phyloP scores from a whole-genome alignment of 1,140 invertebrate species.

The Thalassaphorura encarpata region DNA sequence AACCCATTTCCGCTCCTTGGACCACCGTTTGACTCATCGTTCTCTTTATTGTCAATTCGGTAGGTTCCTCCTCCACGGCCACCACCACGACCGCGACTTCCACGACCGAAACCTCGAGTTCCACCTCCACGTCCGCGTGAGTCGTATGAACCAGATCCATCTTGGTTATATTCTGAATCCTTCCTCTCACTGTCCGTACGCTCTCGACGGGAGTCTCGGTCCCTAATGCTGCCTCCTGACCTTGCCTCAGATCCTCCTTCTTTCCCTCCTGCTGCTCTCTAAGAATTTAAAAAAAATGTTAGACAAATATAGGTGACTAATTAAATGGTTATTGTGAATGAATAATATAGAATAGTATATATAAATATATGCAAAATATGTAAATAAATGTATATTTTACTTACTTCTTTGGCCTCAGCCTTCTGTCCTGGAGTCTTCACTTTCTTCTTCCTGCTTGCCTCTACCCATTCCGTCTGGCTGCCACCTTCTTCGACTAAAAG shows the following conservation, averaged over 20 bases:
- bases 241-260: conserved; percentile 1
- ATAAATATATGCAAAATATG: too few relatives aligned
- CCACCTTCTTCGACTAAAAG: conserved; percentile 30
- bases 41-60: conserved; percentile 48
- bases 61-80: conserved; percentile 42
- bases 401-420: too few relatives aligned
- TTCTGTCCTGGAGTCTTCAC: conserved; percentile 20
- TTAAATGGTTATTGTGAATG: too few relatives aligned
- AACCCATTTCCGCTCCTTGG: conserved; percentile 33
- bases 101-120: conserved; percentile 36
- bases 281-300: too few relatives aligned
- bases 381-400: too few relatives aligned
- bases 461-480: conserved; percentile 28
- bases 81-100: conserved; percentile 37
- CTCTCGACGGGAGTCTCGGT: conserved; percentile 12
- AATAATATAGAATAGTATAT: too few relatives aligned
- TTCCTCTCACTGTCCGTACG: neutral
- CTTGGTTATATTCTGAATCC: conserved; percentile 16
- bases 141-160: conserved; percentile 13
- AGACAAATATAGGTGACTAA: too few relatives aligned
- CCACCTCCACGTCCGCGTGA: conserved; percentile 34
- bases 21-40: conserved; percentile 42
- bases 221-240: neutral
- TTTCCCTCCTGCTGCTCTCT: conserved; percentile 1
- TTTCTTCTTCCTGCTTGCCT: conserved; percentile 29